Evolutionary conservation across 2,888 invertebrate species (phyloP), one percentile per base, ranked within the genome.

Genomic region (Uloborus plumipes): DNA sequence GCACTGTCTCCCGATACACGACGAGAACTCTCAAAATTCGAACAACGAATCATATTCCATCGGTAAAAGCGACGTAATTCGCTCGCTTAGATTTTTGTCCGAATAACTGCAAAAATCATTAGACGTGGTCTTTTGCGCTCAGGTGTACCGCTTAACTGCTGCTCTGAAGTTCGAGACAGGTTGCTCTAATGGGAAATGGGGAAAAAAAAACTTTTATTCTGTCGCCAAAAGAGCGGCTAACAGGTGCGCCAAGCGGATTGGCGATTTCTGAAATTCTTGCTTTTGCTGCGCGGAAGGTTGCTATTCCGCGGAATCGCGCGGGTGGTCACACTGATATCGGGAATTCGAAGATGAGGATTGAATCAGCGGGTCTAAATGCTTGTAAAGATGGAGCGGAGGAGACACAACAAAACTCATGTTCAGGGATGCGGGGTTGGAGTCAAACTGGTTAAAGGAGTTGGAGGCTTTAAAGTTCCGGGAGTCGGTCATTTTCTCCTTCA

Each of bases 1-100:
- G 39, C 39, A 39, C 39, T 39, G 39, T 9, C 39, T 39, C 39
- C 9, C 39, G 9, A 39, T 11, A 11, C 39, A 39, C 39, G 7
- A 39, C 1, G 9, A 39, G 7, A 39, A 39, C 1, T 9, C 39
- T 39, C 39, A 39, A 39, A 39, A 39, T 39, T 39, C 39, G 39
- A 39, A 9, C 39, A 39, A 61, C 79, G 66, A 67, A 66, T 55
- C 80, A 74, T 81, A 81, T 81, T 74, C 80, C 80, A 81, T 81
- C 58, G 67, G 79, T 67, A 47, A 26, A 53, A 1, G 20, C 50
- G 18, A 49, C n/a, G 16, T 65, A 53, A 53, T 58, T 67, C 50
- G 31, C 51, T 61, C n/a, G 58, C 50, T 49, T 20, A n/a, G 11
- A 16, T 18, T 16, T 66, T 16, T 20, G 22, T 61, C 50, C 47